phyloP scores from a whole-genome alignment of 92 coral and sea anemone species.

The Montipora capitata region DNA sequence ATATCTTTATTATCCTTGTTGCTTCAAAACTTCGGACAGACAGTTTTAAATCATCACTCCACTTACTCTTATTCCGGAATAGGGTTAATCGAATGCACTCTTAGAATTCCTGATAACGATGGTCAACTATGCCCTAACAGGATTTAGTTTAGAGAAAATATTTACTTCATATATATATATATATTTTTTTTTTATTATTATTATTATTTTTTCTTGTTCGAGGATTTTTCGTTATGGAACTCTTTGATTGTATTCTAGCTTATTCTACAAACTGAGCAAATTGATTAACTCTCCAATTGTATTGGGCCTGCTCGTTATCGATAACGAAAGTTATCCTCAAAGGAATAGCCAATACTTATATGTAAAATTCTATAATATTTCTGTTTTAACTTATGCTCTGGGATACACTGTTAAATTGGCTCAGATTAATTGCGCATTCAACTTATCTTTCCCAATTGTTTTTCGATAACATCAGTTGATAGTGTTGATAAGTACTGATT shows the following conservation, averaged over 20 bases:
- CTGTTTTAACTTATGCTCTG: not conserved
- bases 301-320: not conserved
- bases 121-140: not conserved
- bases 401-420: too few species aligned
- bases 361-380: constrained; percentile 1
- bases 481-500: not conserved
- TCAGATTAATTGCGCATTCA: too few species aligned
- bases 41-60: too few species aligned
- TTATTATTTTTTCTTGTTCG: too few species aligned
- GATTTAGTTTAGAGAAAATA: not conserved
- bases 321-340: not conserved
- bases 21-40: too few species aligned
- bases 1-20: too few species aligned
- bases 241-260: too few species aligned
- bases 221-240: too few species aligned
- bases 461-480: not conserved
- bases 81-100: too few species aligned
- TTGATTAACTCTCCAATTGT: not conserved
- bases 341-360: constrained; percentile 17
- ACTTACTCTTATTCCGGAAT: too few species aligned
- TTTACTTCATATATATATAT: not conserved
- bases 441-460: not conserved
- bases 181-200: not conserved
- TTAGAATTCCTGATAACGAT: too few species aligned
- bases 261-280: not conserved